Base-by-base conservation (phyloP, 2,797 vertebrate genomes). In the Rhabdophis nuchalis region DNA sequence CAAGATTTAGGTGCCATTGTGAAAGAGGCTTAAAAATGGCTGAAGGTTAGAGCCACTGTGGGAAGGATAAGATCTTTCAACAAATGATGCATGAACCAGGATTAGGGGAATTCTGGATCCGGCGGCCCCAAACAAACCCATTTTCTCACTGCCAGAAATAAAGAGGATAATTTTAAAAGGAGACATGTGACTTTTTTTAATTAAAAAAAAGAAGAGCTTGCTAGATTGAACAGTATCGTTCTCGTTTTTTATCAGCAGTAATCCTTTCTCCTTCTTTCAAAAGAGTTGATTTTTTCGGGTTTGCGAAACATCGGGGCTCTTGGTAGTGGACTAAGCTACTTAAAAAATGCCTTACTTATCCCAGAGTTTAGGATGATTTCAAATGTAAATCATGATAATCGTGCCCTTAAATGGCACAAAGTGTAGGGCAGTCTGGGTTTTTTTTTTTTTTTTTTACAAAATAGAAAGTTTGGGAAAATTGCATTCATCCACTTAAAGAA, bases 1-100 rank as follows among this genome's bases (percentile, higher is more conserved):
- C 54, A 85, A 95, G 93, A 56, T 50, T 87, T 77, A 27, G 93
- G 16, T 85, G 91, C 86, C 94, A 93, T 3, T 95, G 61, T 52
- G 16, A 11, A 86, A 60, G 11, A n/a, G 88, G 53, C 58, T 87
- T 87, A n/a, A 0, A 61, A 0, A 1, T 88, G 88, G 86, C 93
- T 94, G 68, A 60, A 95, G 91, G 29, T 92, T 94, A 77, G 82
- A 77, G 32, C 23, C 41, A 60, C 60, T 91, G 85, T 88, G 85
- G 87, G 94, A 60, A 54, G 90, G 91, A 94, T 25, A 92, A 87
- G 16, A 32, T 46, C 60, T 93, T 58, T 13, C 61, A 89, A 89
- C 60, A 93, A 88, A 4, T 90, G n/a, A 14, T 85, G 32, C 12
- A 53, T 18, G 0, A 87, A 91, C 92, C 94, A 85, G 93, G 2